Conservation (phyloP, 2,888 invertebrate species). For the Acrocera orbiculus region DNA sequence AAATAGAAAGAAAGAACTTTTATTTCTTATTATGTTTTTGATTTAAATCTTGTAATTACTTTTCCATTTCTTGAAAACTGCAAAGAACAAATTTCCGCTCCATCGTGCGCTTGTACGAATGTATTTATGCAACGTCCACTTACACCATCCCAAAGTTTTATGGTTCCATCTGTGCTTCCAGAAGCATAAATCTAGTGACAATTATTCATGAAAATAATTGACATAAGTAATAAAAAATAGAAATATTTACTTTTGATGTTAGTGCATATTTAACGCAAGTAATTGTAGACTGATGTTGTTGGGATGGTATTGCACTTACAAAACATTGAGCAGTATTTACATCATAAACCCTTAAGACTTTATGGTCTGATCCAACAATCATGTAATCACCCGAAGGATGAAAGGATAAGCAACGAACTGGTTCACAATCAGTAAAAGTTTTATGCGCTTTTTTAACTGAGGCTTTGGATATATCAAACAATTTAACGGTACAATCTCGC, state of each 20-base stretch:
- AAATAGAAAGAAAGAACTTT: slow-evolving; percentile 18
- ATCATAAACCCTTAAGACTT: slow-evolving; percentile 80
- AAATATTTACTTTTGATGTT: slow-evolving; percentile 20
- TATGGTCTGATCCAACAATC: slow-evolving; percentile 83
- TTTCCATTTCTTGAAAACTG: slow-evolving; percentile 91
- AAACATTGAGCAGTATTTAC: slow-evolving; percentile 91
- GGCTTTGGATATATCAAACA: slow-evolving; percentile 96
- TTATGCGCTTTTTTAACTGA: slow-evolving; percentile 96
- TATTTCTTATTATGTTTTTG: neutral
- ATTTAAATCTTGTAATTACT: slow-evolving; percentile 33
- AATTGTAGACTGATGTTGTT: slow-evolving; percentile 63
- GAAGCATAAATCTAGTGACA: slow-evolving; percentile 44
- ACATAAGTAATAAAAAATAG: too few relatives aligned
- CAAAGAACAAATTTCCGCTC: slow-evolving; percentile 84
- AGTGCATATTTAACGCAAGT: slow-evolving; percentile 51
- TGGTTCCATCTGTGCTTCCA: slow-evolving; percentile 79
- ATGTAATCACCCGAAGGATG: slow-evolving; percentile 93
- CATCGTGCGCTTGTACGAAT: slow-evolving; percentile 85
- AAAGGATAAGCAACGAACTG: slow-evolving; percentile 76
- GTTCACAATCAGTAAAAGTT: slow-evolving; percentile 87
- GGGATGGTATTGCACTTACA: slow-evolving; percentile 75
- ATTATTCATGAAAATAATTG: neutral
- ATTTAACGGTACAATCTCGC: slow-evolving; percentile 80
- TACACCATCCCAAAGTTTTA: slow-evolving; percentile 96
- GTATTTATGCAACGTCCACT: slow-evolving; percentile 85